Percentiles rank a stretch among this genome's conserved stretches.
Conservation (phyloP, 2,797 vertebrate species). For the Lophotriccus pileatus region DNA sequence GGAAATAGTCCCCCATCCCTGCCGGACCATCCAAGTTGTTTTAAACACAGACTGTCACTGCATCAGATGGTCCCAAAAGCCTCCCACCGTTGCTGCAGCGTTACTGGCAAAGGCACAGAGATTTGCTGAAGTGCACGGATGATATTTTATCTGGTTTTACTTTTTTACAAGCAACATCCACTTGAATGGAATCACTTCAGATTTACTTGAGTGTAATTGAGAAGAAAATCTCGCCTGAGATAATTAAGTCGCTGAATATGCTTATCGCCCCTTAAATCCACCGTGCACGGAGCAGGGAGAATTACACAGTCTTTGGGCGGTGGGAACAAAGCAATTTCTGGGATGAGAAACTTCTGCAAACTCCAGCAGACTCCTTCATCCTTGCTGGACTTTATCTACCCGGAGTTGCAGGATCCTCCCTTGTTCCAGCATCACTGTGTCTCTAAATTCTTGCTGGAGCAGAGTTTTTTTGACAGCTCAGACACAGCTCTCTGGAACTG, state of each 20-base stretch:
- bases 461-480: not conserved
- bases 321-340: not conserved
- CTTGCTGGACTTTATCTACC: not conserved
- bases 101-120: accelerated
- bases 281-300: not conserved
- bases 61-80: not conserved
- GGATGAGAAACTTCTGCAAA: not conserved
- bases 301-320: not conserved
- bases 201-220: slow-evolving; percentile 52
- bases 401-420: not conserved
- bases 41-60: not conserved
- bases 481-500: not conserved
- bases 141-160: not conserved
- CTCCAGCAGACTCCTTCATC: not conserved
- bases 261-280: slow-evolving; percentile 10
- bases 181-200: slow-evolving; percentile 21
- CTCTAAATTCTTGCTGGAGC: not conserved
- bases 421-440: not conserved
- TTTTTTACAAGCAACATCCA: not conserved
- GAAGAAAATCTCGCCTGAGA: slow-evolving; percentile 45
- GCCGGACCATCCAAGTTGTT: not conserved
- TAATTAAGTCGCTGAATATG: slow-evolving; percentile 32
- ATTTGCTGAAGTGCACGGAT: not conserved
- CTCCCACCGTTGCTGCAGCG: not conserved
- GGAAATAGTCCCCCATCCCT: slow-evolving; percentile 16